phyloP scores from a whole-genome alignment of 2,113 vertebrate species.

The Polyodon spathula region DNA sequence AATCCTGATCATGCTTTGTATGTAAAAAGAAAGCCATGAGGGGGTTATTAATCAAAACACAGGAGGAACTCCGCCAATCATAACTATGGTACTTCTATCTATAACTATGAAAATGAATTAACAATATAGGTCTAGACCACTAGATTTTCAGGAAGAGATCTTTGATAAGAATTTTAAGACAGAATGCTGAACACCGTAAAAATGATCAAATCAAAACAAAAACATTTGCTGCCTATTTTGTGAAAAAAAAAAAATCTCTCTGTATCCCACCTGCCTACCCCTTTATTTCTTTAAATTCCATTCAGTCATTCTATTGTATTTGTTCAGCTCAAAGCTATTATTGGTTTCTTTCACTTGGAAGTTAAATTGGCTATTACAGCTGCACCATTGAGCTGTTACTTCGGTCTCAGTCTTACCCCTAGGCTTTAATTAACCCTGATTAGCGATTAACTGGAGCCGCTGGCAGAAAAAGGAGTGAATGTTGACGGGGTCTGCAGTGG shows the following conservation, averaged over 20 bases:
- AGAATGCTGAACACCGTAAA: too few relatives aligned
- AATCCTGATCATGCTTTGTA: too few relatives aligned
- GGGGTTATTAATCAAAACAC: too few relatives aligned
- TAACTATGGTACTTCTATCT: too few relatives aligned
- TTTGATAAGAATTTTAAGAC: too few relatives aligned
- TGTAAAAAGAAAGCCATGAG: too few relatives aligned
- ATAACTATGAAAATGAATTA: too few relatives aligned
- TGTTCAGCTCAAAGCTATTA: conserved; percentile 20
- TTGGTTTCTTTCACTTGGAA: conserved; percentile 16
- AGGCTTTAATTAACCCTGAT: conserved; percentile 48
- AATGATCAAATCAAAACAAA: not conserved
- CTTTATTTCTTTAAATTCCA: conserved; percentile 14
- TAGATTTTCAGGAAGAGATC: too few relatives aligned
- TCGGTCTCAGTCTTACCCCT: conserved; percentile 26
- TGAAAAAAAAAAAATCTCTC: not conserved
- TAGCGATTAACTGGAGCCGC: conserved; percentile 35
- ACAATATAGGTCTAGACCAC: too few relatives aligned
- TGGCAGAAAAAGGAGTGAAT: conserved; percentile 13
- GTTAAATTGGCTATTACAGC: conserved; percentile 21
- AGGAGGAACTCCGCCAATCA: too few relatives aligned
- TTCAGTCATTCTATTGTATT: conserved; percentile 15
- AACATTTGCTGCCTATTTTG: not conserved
- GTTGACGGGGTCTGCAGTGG: conserved; percentile 5
- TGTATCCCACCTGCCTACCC: conserved; percentile 5
- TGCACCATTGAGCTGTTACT: conserved; percentile 30